Conservation (phyloP, 2,888 invertebrate genomes). For the Sminthurides aquaticus region DNA sequence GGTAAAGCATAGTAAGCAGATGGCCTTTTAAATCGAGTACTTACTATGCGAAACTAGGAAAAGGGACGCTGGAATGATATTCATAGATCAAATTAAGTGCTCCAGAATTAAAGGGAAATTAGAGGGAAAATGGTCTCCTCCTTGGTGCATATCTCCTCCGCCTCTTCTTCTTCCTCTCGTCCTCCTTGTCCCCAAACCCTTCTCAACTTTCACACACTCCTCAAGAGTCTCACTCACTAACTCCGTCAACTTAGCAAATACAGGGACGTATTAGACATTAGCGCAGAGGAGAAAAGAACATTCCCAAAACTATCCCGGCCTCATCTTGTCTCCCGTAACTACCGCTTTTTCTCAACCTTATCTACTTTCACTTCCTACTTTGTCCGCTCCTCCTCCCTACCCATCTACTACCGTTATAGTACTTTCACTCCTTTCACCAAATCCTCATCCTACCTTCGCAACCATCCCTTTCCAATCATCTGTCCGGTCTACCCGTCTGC, state of each 20-base stretch:
- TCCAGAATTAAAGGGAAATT: conserved; percentile 41
- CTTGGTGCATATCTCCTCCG: conserved; percentile 1
- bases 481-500: not conserved
- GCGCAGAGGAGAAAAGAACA: not conserved
- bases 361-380: too few relatives aligned
- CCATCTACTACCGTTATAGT: not conserved
- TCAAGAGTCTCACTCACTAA: too few relatives aligned
- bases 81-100: conserved; percentile 43
- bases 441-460: not conserved
- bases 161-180: not conserved
- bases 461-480: not conserved
- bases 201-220: not conserved
- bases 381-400: not conserved
- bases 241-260: not conserved
- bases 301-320: not conserved
- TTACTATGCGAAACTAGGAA: conserved; percentile 43
- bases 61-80: conserved; percentile 43
- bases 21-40: conserved; percentile 40
- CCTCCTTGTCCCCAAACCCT: too few relatives aligned
- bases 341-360: too few relatives aligned
- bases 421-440: not conserved
- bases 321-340: too few relatives aligned
- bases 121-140: conserved; percentile 33
- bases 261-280: not conserved
- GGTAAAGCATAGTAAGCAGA: conserved; percentile 30